Evolutionary conservation across 2,113 vertebrate genomes (phyloP).

Genomic region (Nettapus auritus): DNA sequence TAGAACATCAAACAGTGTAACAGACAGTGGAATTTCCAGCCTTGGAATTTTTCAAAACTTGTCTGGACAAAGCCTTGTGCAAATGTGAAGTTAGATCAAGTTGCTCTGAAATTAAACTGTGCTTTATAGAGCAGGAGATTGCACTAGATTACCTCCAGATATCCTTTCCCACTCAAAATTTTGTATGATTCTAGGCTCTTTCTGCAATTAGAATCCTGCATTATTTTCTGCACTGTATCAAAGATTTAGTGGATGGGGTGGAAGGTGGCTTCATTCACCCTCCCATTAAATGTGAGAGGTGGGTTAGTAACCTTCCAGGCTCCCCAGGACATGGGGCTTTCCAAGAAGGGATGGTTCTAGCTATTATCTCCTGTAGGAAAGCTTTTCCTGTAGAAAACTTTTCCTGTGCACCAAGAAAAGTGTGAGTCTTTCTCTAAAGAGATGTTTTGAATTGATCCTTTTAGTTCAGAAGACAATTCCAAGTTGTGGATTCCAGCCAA

Average conservation of each 20-base stretch:
- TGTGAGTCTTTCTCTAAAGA: neutral
- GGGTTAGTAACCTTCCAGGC: neutral
- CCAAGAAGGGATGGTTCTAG: neutral
- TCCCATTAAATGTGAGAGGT: neutral
- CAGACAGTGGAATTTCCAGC: neutral
- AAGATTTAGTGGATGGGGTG: neutral
- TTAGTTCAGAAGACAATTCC: neutral
- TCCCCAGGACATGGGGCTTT: neutral
- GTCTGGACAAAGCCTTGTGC: neutral
- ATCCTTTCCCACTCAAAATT: neutral
- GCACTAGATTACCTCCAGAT: neutral
- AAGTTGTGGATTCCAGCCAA: neutral
- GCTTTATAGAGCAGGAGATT: neutral
- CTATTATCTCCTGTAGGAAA: neutral
- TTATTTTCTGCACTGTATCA: neutral
- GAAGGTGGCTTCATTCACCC: neutral
- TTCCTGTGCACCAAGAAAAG: neutral
- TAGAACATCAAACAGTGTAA: neutral
- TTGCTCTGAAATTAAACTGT: neutral
- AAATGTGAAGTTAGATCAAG: neutral
- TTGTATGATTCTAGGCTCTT: neutral
- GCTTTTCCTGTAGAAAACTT: too few species aligned
- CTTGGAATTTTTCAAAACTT: neutral
- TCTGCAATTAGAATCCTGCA: neutral
- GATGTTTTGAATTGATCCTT: neutral